Evolutionary conservation across 2,797 vertebrate species (phyloP).

Genomic region (Pseudomugil tenellus): DNA sequence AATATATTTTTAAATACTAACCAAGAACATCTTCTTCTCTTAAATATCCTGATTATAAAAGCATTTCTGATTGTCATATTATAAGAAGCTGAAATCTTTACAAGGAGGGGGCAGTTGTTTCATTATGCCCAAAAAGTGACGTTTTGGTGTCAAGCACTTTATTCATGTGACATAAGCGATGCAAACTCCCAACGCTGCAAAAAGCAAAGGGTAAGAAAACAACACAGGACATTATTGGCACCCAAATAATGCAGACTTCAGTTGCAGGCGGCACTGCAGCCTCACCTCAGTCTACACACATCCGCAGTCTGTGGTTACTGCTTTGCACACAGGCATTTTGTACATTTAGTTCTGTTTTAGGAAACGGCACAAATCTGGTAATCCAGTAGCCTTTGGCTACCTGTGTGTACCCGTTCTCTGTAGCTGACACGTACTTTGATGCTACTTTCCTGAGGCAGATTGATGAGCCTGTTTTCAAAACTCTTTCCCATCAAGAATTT

Average conservation of each 20-base stretch:
- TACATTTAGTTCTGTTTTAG: conserved; percentile 34
- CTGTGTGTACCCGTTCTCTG: neutral
- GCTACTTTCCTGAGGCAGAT: neutral
- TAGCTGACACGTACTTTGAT: neutral
- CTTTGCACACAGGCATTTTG: conserved; percentile 16
- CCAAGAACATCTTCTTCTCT: conserved; percentile 16
- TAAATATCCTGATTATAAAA: neutral
- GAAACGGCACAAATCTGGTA: conserved; percentile 16
- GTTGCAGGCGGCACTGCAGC: conserved; percentile 37
- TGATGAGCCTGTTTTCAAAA: neutral
- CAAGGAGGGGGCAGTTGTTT: neutral
- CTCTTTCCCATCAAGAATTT: neutral
- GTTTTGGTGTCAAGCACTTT: neutral
- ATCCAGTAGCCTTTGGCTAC: conserved; percentile 15
- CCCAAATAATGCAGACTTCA: conserved; percentile 9
- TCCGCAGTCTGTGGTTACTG: conserved; percentile 34
- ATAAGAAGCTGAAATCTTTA: neutral
- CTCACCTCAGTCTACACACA: conserved; percentile 44
- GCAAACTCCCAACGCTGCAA: no score
- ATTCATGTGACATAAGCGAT: neutral
- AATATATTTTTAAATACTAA: conserved; percentile 27
- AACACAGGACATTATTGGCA: neutral
- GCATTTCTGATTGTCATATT: neutral
- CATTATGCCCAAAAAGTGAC: neutral
- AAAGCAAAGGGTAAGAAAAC: no score